Percentiles rank a stretch among this genome's conserved stretches.
Conservation (phyloP, 2,797 vertebrate species). For the Falco naumanni region DNA sequence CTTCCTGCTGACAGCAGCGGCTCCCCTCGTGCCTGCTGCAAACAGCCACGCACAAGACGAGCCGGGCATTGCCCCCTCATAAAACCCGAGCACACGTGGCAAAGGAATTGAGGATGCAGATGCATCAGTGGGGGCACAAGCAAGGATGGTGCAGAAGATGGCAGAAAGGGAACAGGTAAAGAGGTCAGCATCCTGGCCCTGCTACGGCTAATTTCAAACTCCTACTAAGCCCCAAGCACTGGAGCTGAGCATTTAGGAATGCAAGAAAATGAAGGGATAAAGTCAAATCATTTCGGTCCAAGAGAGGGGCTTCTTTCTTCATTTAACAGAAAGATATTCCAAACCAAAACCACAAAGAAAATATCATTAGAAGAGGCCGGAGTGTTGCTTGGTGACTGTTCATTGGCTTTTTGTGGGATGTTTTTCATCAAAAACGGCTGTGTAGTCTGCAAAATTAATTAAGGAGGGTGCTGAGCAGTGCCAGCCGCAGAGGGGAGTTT, state of each 20-base stretch:
- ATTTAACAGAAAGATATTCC: not conserved
- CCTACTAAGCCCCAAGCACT: accelerated
- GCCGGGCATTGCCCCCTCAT: accelerated
- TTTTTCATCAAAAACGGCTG: constrained; percentile 50
- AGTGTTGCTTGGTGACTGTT: not conserved
- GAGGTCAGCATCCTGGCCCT: not conserved
- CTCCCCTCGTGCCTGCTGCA: not conserved
- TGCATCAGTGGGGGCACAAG: not conserved
- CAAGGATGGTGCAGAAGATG: accelerated
- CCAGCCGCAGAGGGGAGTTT: not conserved
- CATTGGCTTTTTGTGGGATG: constrained; percentile 15
- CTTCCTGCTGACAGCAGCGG: not conserved
- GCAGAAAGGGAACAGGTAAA: not conserved
- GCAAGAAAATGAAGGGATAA: not conserved
- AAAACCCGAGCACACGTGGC: accelerated
- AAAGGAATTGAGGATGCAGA: not conserved
- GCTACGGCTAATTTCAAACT: not conserved
- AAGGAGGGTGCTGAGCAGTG: not conserved
- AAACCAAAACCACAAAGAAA: constrained; percentile 53
- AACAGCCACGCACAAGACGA: accelerated
- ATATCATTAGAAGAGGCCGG: constrained; percentile 24
- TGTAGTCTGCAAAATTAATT: constrained; percentile 5
- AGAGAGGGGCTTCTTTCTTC: not conserved
- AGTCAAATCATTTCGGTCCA: not conserved
- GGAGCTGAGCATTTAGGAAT: not conserved